phyloP scores from a whole-genome alignment of 2,113 vertebrate genomes.

The Stegostoma tigrinum region DNA sequence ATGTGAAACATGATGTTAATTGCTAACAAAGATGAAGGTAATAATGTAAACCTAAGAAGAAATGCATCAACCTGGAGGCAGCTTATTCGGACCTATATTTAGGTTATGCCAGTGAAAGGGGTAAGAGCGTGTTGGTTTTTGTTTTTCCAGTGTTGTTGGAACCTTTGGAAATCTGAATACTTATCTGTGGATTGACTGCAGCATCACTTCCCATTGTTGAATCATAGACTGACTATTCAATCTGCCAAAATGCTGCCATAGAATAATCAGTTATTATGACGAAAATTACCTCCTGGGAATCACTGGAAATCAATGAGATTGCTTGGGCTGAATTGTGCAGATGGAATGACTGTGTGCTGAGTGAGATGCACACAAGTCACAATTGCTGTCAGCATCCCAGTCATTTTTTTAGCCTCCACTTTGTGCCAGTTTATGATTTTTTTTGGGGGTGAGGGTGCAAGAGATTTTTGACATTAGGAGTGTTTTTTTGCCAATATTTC shows the following conservation, averaged over 20 bases:
- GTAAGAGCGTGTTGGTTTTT: not conserved
- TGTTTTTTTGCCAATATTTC: conserved; percentile 40
- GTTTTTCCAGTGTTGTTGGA: conserved; percentile 1
- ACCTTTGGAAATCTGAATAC: not conserved
- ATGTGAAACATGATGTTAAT: conserved; percentile 18
- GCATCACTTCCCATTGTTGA: not conserved
- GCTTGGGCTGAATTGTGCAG: conserved; percentile 15
- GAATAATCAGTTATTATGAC: not conserved
- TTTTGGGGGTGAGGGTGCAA: not conserved
- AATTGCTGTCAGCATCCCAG: not conserved
- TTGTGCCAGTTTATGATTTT: conserved; percentile 30
- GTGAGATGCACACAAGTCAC: not conserved
- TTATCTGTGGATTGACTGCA: not conserved
- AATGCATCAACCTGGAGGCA: not conserved
- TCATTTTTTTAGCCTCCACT: not conserved
- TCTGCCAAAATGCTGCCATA: conserved; percentile 3
- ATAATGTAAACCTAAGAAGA: not conserved
- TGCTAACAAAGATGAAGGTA: not conserved
- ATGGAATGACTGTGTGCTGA: not conserved
- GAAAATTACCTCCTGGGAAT: conserved; percentile 10
- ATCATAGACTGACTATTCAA: not conserved
- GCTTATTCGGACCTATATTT: not conserved
- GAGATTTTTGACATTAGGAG: conserved; percentile 42
- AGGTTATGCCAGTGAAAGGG: conserved; percentile 18
- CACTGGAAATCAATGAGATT: conserved; percentile 26